Evolutionary conservation across 2,888 invertebrate species (phyloP), one percentile per base, ranked within the genome.

Genomic region (Hypomecis punctinalis): DNA sequence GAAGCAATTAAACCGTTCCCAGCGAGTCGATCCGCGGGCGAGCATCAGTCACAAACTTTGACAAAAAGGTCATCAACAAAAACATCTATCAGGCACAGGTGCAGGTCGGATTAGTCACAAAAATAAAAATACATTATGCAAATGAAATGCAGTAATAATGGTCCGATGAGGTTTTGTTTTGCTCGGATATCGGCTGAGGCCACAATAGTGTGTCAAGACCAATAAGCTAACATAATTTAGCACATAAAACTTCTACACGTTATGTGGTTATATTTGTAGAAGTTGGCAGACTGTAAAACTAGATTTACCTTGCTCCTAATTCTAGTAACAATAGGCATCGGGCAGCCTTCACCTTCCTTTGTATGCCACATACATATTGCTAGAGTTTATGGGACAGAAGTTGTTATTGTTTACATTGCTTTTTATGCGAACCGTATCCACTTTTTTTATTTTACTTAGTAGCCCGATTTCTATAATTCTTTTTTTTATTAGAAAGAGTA

Each of bases 121-220:
- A 65, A 64, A 59, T 52, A 64, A 68, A 73, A 66, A 73, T 70
- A 71, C 72, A 62, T 72, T 77, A 78, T 80, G 78, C 74, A 80
- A 75, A 66, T 68, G 62, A 64, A 83, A 78, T 80, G 77, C 79
- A 80, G 76, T 78, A 78, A 75, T 76, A 67, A 68, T 73, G 72
- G 67, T 72, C 66, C 69, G 71, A 73, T 75, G 71, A 73, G 68
- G 75, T 77, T 71, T 76, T 74, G 70, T 70, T 70, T 73, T 75
- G 70, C 68, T 53, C 63, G 68, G 63, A 74, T 69, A 69, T 73
- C 73, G 71, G 76, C 75, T 78, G 78, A 83, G 83, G 83, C 69
- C 81, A 76, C 71, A 55, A 64, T 61, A 77, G 71, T 69, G 74
- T 80, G 80, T 81, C 81, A 81, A 82, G 81, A 81, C 5, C 79